These are phyloP conservation scores for Heptranchias perlo DNA, from an alignment of 2,113 vertebrate species.

Conservation along the genomic window DNA sequence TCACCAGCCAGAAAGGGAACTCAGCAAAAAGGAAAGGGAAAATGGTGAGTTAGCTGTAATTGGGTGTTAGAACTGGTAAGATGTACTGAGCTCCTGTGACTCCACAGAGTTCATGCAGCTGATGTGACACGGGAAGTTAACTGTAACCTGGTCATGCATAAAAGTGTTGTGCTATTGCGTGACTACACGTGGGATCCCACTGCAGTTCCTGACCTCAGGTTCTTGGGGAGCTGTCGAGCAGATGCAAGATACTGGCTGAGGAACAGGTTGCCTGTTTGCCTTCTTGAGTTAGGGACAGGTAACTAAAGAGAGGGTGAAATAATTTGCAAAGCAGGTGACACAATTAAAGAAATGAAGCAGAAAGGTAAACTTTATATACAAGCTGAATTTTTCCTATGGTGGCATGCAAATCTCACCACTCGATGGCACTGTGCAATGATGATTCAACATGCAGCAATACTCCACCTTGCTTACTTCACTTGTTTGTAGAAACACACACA, in stretches of 20 bases:
- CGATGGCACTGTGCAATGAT: background rate
- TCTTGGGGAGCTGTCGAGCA: background rate
- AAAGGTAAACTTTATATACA: background rate
- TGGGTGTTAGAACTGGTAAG: background rate
- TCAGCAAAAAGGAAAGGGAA: background rate
- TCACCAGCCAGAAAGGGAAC: background rate
- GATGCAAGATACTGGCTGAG: background rate
- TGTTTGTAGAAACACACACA: background rate
- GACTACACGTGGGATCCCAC: background rate
- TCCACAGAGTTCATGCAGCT: background rate
- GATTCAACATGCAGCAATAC: background rate
- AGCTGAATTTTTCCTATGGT: background rate
- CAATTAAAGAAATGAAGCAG: background rate
- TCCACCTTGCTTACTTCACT: background rate
- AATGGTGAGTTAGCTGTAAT: background rate
- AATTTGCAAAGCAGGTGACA: background rate
- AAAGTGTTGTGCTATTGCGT: background rate
- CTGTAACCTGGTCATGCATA: background rate
- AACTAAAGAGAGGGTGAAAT: background rate
- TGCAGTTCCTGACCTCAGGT: background rate
- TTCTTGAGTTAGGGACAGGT: background rate
- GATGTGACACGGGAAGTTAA: background rate
- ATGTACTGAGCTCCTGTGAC: background rate
- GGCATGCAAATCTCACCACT: background rate
- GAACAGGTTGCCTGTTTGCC: background rate